These are phyloP conservation scores for Frankliniella intonsa DNA, from an alignment of 2,888 invertebrate genomes.

Conservation along the genomic window DNA sequence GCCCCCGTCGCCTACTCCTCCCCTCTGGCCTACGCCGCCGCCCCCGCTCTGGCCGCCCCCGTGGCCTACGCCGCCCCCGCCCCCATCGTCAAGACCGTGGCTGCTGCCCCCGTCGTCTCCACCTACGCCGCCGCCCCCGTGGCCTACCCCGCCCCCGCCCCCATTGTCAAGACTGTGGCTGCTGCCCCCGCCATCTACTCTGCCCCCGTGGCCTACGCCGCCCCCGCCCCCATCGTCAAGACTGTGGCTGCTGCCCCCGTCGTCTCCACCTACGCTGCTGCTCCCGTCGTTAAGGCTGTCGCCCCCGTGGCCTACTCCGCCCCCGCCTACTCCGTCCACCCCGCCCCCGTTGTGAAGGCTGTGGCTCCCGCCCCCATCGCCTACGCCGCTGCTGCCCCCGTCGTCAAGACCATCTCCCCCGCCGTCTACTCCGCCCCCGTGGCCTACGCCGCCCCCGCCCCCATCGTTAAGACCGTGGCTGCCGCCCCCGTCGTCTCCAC, in stretches of 20 bases:
- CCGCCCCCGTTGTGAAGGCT: neutral
- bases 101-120: conserved; percentile 36
- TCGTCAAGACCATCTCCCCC: neutral
- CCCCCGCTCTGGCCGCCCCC: conserved; percentile 43
- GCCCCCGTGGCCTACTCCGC: neutral
- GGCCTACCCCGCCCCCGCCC: conserved; percentile 37
- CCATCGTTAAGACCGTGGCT: neutral
- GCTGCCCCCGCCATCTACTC: neutral
- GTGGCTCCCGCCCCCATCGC: neutral
- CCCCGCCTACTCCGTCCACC: conserved; percentile 17
- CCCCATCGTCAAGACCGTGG: conserved; percentile 46
- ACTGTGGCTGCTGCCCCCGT: neutral
- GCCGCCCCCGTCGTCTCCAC: neutral
- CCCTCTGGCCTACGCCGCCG: conserved; percentile 45
- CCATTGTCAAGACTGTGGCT: conserved; percentile 44
- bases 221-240: neutral
- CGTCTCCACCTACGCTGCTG: neutral
- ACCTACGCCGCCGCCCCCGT: neutral
- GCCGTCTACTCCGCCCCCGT: neutral
- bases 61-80: conserved; percentile 38
- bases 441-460: conserved; percentile 1
- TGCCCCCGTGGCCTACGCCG: neutral
- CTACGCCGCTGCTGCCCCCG: conserved; percentile 2
- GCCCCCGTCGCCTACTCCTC: conserved; percentile 42
- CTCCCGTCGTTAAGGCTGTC: neutral